Percentiles rank a stretch among this genome's conserved stretches.
Conservation (phyloP, 2,113 vertebrate genomes). For the Bufo bufo region DNA sequence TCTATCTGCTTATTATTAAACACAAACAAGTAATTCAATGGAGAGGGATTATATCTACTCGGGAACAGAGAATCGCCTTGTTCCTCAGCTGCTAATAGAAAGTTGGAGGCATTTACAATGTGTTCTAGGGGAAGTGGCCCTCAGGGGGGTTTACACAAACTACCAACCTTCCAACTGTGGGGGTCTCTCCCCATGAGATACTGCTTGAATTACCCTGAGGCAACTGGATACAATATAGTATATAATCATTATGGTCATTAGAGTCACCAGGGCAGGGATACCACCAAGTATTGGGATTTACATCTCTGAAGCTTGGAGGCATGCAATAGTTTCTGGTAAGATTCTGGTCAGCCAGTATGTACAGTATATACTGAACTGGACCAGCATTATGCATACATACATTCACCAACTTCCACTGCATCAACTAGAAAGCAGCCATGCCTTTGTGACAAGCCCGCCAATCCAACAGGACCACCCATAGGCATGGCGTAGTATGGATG, state of each 20-base stretch:
- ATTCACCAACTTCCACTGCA: too few relatives aligned
- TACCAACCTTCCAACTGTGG: background rate
- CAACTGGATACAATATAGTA: background rate
- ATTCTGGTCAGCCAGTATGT: background rate
- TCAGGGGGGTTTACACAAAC: constrained; percentile 7
- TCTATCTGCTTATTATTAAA: constrained; percentile 68
- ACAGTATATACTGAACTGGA: background rate
- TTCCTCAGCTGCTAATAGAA: constrained; percentile 1
- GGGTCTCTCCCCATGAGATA: background rate
- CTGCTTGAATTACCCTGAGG: background rate
- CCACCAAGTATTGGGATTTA: background rate
- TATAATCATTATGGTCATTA: background rate
- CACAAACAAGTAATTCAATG: constrained; percentile 57
- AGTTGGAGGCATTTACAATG: constrained; percentile 14
- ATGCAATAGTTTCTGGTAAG: background rate
- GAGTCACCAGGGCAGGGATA: background rate
- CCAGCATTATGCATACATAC: too few relatives aligned
- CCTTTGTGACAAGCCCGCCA: too few relatives aligned
- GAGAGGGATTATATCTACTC: constrained; percentile 20
- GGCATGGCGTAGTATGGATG: too few relatives aligned
- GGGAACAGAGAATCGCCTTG: constrained; percentile 18
- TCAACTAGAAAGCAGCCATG: too few relatives aligned
- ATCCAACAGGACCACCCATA: too few relatives aligned
- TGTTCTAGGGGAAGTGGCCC: background rate
- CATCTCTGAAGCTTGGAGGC: background rate